Conservation (phyloP, 2,888 invertebrate species). For the Rotaria magnacalcarata region DNA sequence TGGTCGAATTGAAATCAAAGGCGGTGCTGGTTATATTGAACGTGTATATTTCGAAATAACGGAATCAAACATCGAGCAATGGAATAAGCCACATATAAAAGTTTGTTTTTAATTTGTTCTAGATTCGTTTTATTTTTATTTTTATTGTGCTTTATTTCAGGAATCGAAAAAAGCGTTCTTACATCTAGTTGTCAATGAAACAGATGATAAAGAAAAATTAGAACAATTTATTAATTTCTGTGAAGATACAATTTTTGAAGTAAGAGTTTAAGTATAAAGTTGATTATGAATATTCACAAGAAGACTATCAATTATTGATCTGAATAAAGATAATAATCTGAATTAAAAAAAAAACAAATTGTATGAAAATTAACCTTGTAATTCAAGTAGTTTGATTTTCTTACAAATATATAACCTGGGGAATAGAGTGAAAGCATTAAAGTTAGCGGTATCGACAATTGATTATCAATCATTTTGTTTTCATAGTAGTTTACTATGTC, state of each 20-base stretch:
- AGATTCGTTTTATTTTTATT: background rate
- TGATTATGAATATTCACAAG: too few relatives aligned
- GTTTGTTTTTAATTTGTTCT: background rate
- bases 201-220: slow-evolving; percentile 94
- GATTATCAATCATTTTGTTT: too few relatives aligned
- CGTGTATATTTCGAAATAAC: slow-evolving; percentile 98
- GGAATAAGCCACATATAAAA: slow-evolving; percentile 99
- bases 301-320: too few relatives aligned
- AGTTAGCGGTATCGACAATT: too few relatives aligned
- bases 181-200: slow-evolving; percentile 95
- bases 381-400: too few relatives aligned
- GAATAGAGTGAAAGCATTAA: too few relatives aligned
- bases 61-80: slow-evolving; percentile 93
- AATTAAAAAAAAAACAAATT: too few relatives aligned
- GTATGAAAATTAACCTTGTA: too few relatives aligned
- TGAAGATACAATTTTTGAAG: slow-evolving; percentile 95
- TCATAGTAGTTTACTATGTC: too few relatives aligned
- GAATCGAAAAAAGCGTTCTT: slow-evolving; percentile 95
- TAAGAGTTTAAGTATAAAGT: background rate
- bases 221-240: slow-evolving; percentile 96
- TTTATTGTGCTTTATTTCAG: slow-evolving; percentile 49
- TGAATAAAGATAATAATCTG: too few relatives aligned
- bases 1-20: slow-evolving; percentile 96
- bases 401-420: too few relatives aligned
- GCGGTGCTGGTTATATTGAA: slow-evolving; percentile 87